phyloP scores from a whole-genome alignment of 1,140 invertebrate species.

The Eupristina koningsbergeri region DNA sequence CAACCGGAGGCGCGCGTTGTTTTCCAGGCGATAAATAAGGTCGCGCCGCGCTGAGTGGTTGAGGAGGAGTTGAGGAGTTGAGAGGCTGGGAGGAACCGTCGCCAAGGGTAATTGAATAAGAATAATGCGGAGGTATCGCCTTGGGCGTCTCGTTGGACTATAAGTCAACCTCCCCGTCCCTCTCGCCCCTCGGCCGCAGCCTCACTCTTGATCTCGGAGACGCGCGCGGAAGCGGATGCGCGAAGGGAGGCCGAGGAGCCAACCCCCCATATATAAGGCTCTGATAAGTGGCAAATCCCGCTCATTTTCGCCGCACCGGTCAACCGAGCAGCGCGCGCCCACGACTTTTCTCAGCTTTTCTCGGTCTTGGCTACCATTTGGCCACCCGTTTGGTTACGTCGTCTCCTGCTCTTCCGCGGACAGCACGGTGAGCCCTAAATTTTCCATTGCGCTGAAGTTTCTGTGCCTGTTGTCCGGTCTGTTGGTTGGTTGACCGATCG shows the following conservation, averaged over 20 bases:
- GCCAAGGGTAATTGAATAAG: conserved; percentile 67
- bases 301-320: conserved; percentile 44
- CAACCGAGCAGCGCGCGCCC: conserved; percentile 6
- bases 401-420: not conserved
- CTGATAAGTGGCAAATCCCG: conserved; percentile 63
- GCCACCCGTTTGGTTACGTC: not conserved
- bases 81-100: no score
- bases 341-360: not conserved
- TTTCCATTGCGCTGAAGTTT: not conserved
- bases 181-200: not conserved
- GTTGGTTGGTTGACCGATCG: no score
- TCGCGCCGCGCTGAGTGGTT: no score
- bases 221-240: conserved; percentile 55
- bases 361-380: not conserved
- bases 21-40: conserved; percentile 27
- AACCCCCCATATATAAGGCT: conserved; percentile 67
- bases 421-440: not conserved
- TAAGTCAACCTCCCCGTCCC: conserved; percentile 61
- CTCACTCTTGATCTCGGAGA: conserved; percentile 53
- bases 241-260: conserved; percentile 41
- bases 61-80: no score
- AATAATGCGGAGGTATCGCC: conserved; percentile 68
- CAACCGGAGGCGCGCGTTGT: conserved; percentile 7
- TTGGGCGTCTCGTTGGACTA: conserved; percentile 62
- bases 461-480: not conserved